Percentiles rank a stretch among this genome's conserved stretches.
phyloP scores from a whole-genome alignment of 2,113 vertebrate species.

The Saccopteryx bilineata region DNA sequence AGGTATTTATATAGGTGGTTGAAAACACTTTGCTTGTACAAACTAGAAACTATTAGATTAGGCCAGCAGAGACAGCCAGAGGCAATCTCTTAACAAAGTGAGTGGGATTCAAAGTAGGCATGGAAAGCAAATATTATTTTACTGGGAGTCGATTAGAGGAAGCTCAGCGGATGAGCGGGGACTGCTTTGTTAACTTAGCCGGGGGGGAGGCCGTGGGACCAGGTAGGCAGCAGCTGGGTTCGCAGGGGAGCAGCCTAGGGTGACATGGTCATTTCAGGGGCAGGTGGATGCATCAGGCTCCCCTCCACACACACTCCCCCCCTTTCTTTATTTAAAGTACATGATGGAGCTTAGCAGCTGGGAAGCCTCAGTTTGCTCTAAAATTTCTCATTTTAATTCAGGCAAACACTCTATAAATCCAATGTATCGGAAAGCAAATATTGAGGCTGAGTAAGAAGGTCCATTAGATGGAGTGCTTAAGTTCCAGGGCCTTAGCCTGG shows the following conservation, averaged over 20 bases:
- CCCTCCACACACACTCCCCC: conserved; percentile 73
- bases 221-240: conserved; percentile 89
- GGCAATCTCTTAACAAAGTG: conserved; percentile 93
- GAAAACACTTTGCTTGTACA: conserved; percentile 92
- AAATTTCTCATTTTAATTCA: conserved; percentile 87
- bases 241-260: conserved; percentile 85
- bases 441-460: conserved; percentile 85
- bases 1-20: conserved; percentile 92
- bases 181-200: conserved; percentile 92
- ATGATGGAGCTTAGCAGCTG: conserved; percentile 91
- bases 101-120: conserved; percentile 92
- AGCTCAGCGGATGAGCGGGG: conserved; percentile 89
- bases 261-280: conserved; percentile 86
- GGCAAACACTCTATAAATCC: conserved; percentile 87
- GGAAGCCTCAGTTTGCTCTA: conserved; percentile 87
- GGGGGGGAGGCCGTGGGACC: conserved; percentile 85
- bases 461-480: conserved; percentile 81
- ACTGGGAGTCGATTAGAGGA: conserved; percentile 91
- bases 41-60: conserved; percentile 94
- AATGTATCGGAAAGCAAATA: conserved; percentile 91
- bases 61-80: conserved; percentile 91
- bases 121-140: conserved; percentile 94
- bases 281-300: conserved; percentile 69
- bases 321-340: conserved; percentile 88
- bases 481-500: conserved; percentile 43